Percentiles rank a stretch among this genome's conserved stretches.
These are phyloP conservation scores for Oasisia sp. DNA, from an alignment of 2,888 invertebrate genomes.

Conservation along the genomic window DNA sequence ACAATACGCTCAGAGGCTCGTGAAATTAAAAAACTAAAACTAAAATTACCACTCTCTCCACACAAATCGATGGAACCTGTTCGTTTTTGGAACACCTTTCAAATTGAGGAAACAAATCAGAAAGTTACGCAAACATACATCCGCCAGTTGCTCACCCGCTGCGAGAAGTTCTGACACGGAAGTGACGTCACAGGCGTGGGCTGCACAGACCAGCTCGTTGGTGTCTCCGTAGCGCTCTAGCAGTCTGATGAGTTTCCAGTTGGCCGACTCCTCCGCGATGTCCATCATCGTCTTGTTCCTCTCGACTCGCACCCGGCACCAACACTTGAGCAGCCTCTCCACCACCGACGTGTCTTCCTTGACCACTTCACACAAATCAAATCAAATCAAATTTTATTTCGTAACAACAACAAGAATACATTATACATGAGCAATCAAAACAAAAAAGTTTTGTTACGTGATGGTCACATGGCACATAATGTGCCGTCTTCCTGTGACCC, in stretches of 20 bases:
- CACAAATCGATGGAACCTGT: too few relatives aligned
- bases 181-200: slow-evolving; percentile 44
- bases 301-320: slow-evolving; percentile 45
- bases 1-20: too few relatives aligned
- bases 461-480: too few relatives aligned
- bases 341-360: slow-evolving; percentile 42
- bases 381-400: too few relatives aligned
- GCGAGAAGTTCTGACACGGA: slow-evolving; percentile 41
- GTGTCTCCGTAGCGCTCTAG: slow-evolving; percentile 40
- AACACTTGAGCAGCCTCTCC: slow-evolving; percentile 43
- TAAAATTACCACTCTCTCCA: too few relatives aligned
- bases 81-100: too few relatives aligned
- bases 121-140: background rate
- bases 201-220: slow-evolving; percentile 47
- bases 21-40: too few relatives aligned
- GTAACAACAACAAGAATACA: too few relatives aligned
- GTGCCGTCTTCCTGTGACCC: too few relatives aligned
- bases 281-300: slow-evolving; percentile 42
- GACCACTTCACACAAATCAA: slow-evolving; percentile 36
- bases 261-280: slow-evolving; percentile 48
- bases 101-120: too few relatives aligned
- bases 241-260: slow-evolving; percentile 40
- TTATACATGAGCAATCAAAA: too few relatives aligned
- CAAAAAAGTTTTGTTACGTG: too few relatives aligned
- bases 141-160: slow-evolving; percentile 36